These are phyloP conservation scores for Cynocephalus volans DNA, from an alignment of 2,113 vertebrate species.

Conservation along the genomic window DNA sequence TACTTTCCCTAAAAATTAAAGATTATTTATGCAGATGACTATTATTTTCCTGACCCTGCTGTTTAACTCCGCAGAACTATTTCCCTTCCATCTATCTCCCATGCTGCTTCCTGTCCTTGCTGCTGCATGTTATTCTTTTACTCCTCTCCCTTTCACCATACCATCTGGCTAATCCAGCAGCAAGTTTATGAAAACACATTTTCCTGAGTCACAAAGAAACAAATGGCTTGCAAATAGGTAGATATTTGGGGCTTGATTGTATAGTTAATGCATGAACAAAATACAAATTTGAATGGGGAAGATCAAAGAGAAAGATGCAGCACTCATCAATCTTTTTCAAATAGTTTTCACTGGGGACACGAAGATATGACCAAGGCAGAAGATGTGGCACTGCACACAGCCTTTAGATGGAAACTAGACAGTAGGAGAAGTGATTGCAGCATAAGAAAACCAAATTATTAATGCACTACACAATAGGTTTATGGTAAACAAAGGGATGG, in stretches of 20 bases:
- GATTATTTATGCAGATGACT: not conserved
- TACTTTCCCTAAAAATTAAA: slow-evolving; percentile 17
- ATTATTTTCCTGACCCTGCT: slow-evolving; percentile 3
- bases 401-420: not conserved
- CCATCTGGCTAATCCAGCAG: slow-evolving; percentile 14
- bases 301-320: not conserved
- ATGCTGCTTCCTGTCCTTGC: not conserved
- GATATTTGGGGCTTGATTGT: not conserved
- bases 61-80: not conserved
- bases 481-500: not conserved
- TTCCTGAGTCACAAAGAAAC: slow-evolving; percentile 47
- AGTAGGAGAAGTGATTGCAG: not conserved
- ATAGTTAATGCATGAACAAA: not conserved
- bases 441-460: not conserved
- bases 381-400: not conserved
- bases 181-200: slow-evolving; percentile 42
- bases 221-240: slow-evolving; percentile 18
- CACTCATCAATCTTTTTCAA: not conserved
- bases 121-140: not conserved
- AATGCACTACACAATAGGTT: not conserved
- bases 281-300: not conserved
- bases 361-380: not conserved
- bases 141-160: not conserved
- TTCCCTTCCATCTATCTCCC: not conserved
- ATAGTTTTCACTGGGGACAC: not conserved